These are phyloP conservation scores for Tetramorium alpestre DNA, from an alignment of 1,140 invertebrate species.

Conservation along the genomic window DNA sequence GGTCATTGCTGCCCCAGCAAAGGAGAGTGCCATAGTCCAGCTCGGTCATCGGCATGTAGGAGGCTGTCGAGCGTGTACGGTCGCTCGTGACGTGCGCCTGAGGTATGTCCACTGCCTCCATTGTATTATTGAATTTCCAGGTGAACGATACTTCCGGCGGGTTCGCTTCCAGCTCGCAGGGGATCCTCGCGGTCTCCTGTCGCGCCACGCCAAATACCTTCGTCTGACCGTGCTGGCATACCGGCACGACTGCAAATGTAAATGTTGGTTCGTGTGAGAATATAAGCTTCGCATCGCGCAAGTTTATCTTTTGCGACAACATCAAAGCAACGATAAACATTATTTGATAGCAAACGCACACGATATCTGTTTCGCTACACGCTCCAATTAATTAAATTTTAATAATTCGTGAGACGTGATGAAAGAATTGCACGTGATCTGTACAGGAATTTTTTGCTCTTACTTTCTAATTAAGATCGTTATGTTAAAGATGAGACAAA, in stretches of 20 bases:
- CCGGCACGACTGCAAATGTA: slow-evolving; percentile 88
- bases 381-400: slow-evolving; percentile 15
- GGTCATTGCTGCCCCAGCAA: slow-evolving; percentile 90
- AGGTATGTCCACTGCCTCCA: slow-evolving; percentile 89
- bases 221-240: slow-evolving; percentile 89
- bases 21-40: slow-evolving; percentile 90
- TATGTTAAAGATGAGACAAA: not conserved
- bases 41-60: slow-evolving; percentile 90
- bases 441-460: not conserved
- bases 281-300: not conserved
- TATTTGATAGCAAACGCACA: not conserved
- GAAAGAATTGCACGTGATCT: not conserved
- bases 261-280: slow-evolving; percentile 48
- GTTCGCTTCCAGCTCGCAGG: slow-evolving; percentile 94
- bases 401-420: not conserved
- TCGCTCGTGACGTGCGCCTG: slow-evolving; percentile 87
- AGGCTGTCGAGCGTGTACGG: slow-evolving; percentile 87
- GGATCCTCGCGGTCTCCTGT: slow-evolving; percentile 91
- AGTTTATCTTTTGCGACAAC: not conserved
- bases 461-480: not conserved
- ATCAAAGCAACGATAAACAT: not conserved
- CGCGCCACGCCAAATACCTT: slow-evolving; percentile 91
- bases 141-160: slow-evolving; percentile 90
- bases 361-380: not conserved
- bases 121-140: slow-evolving; percentile 93